A percentile compares a stretch with the other conserved stretches of the same genome.
phyloP scores from a whole-genome alignment of 2,888 invertebrate genomes.

The Pheosia tremula region DNA sequence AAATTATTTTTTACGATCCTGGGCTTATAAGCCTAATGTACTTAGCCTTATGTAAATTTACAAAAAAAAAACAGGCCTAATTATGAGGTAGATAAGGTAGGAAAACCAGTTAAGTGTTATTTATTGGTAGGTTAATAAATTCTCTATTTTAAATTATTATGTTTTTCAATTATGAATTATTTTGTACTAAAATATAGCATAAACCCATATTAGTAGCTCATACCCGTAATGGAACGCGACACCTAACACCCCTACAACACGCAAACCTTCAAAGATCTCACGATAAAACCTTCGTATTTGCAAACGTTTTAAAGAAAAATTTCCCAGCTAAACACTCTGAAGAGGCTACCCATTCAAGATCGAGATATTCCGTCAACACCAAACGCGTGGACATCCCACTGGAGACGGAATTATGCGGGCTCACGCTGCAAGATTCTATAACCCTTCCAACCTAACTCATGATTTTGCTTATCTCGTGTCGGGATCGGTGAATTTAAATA shows the following conservation, averaged over 20 bases:
- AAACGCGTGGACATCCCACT: conserved; percentile 58
- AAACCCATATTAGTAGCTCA: background rate
- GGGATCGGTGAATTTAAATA: conserved; percentile 80
- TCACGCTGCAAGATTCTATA: conserved; percentile 78
- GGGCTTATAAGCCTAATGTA: conserved; percentile 15
- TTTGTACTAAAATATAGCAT: background rate
- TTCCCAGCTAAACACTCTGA: conserved; percentile 37
- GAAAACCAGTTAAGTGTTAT: too few relatives aligned
- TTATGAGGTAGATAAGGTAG: too few relatives aligned
- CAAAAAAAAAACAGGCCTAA: too few relatives aligned
- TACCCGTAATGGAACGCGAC: conserved; percentile 3
- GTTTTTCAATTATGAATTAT: background rate
- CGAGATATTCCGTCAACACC: conserved; percentile 50
- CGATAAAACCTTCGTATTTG: conserved; percentile 39
- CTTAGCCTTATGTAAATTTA: background rate
- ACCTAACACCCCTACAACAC: conserved; percentile 19
- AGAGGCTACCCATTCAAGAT: conserved; percentile 48
- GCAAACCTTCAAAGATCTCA: conserved; percentile 32
- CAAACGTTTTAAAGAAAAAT: conserved; percentile 42
- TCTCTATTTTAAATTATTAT: too few relatives aligned
- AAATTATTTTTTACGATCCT: conserved; percentile 27
- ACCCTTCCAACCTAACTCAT: conserved; percentile 79
- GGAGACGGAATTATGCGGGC: conserved; percentile 77
- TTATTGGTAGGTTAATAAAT: too few relatives aligned
- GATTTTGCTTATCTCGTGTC: conserved; percentile 80